Evolutionary conservation across 1,140 invertebrate genomes (phyloP), one percentile per base, ranked within the genome.

Genomic region (Mylabris phalerata): DNA sequence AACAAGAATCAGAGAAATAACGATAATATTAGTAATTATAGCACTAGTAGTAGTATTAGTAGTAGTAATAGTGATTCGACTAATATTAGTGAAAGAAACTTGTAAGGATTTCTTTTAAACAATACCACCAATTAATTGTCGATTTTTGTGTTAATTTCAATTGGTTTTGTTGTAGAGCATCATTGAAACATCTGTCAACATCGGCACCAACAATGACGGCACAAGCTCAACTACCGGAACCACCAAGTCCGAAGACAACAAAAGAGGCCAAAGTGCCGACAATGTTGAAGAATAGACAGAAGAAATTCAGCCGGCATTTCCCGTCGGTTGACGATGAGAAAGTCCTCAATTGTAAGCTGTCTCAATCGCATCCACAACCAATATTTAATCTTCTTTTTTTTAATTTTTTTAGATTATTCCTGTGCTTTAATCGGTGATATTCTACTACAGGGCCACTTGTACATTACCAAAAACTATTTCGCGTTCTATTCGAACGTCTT

Each of bases 401-500:
- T 32, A 48, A 58, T 61, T 57, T 64, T 70, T 65, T 67, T 51
- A 90, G 90, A 92, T 80, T 96, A 91, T 79, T 92, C 91, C 6
- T 95, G 93, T 77, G 92, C 93, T 46, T 80, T 94, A 61, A 88
- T 93, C 46, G 87, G 87, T 46, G 92, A 95, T 73, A 93, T 95
- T 62, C 77, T 95, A n/a, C 82, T 95, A 9, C 92, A 95, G 76
- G 93, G 93, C 41, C 88, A 92, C 70, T 80, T 96, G 50, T 96
- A 94, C 78, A 92, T 95, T 65, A 93, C 92, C 42, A 86, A 89
- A 71, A 92, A 93, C 71, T 93, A 93, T 76, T 93, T 95, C 76
- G 92, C 92, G 50, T 96, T 96, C 79, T 93, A 96, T 76, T 95
- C 92, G 48, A 95, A 95, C 71, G 92, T 96, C 45, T 93, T 94